Conservation (phyloP, 1,140 invertebrate species). For the Zeugodacus cucurbitae region DNA sequence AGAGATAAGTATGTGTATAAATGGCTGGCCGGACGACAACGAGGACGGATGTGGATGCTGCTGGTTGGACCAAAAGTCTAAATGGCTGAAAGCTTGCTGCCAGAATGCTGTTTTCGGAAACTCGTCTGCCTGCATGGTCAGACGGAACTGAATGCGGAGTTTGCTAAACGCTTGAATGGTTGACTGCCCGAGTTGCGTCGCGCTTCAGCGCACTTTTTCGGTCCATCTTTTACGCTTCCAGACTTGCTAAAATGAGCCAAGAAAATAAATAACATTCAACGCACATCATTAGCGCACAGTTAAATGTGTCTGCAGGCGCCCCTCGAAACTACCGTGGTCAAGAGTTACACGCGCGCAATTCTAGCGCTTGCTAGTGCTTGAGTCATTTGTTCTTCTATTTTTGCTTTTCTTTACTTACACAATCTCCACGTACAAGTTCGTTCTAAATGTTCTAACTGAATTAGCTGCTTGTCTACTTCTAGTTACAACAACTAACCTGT, state of each 20-base stretch:
- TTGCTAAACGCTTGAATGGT: not conserved
- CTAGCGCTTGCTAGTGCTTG: not conserved
- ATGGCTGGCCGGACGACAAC: not conserved
- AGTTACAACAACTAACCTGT: not conserved
- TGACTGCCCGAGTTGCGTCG: not conserved
- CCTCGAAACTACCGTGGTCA: not conserved
- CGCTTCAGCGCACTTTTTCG: not conserved
- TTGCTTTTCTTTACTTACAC: not conserved
- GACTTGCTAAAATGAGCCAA: not conserved
- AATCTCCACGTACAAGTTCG: not conserved
- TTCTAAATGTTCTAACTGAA: not conserved
- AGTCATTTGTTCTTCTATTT: not conserved
- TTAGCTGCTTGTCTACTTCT: not conserved
- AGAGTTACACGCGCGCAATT: not conserved
- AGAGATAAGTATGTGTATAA: not conserved
- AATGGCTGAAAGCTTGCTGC: not conserved
- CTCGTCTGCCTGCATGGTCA: not conserved
- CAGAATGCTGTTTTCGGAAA: not conserved
- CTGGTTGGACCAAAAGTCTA: not conserved
- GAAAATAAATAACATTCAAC: not conserved
- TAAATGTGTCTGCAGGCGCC: not conserved
- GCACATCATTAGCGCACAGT: conserved; percentile 15
- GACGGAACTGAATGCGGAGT: not conserved
- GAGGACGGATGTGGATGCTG: not conserved
- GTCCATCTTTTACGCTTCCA: not conserved